Evolutionary conservation across 2,888 invertebrate species (phyloP), one percentile per base, ranked within the genome.

Genomic region (Ormyrus thymus): DNA sequence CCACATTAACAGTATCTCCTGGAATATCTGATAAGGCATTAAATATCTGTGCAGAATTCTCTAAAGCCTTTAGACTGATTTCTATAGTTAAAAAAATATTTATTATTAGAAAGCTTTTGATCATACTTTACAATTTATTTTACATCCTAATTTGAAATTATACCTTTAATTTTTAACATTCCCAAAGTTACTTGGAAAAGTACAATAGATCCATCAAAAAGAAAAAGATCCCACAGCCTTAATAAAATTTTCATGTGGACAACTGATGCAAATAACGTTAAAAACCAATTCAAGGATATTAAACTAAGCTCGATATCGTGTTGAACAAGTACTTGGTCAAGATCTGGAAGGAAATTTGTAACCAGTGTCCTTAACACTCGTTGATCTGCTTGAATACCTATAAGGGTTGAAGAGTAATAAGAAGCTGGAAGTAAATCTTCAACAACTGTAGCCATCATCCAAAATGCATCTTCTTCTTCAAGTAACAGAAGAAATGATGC

Each of bases 391-490:
- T 98, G 96, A 82, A 97, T 89, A 93, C 93, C 95, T 83, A 98
- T 93, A 78, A 99, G 92, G 55, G 97, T 97, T 80, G 97, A 96
- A 78, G 97, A 97, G 90, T 98, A 99, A 91, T 98, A 99, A 1
- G 98, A 98, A 72, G 99, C 97, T 55, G 99, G 99, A 82, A 99
- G 91, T 11, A 99, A 92, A 90, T 99, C 98, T 92, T 99, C 99
- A n/a, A 99, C 97, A 85, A 99, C 97, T 6, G 98, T 96, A 84
- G 97, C 96, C 97, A 99, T 97, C 91, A 98, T 95, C 99, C 99
- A 99, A 92, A 99, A 99, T 58, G 97, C 95, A 91, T 98, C 98
- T 91, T 99, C 99, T 91, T 99, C 99, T 90, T 99, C 98, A 92
- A 99, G 93, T 80, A 99, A 93, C 7, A 99, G 92, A 79, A 99